Conservation (phyloP, 2,797 vertebrate species). For the Iguana delicatissima region DNA sequence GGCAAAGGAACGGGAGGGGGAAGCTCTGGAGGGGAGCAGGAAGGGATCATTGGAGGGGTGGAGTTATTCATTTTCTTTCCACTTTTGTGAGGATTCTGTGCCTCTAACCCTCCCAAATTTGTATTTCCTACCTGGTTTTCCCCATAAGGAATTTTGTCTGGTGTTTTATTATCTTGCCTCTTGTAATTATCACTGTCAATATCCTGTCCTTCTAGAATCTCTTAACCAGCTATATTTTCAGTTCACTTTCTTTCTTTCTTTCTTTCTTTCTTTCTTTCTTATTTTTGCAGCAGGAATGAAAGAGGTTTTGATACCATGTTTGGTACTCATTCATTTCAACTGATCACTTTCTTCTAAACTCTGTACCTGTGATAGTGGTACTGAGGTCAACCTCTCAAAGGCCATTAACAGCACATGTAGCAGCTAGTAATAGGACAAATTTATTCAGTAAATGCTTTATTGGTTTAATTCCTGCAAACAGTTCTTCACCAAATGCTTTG, state of each 20-base stretch:
- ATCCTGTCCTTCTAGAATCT: not conserved
- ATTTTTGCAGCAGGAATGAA: not conserved
- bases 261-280: not conserved
- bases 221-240: slow-evolving; percentile 8
- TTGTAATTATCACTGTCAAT: not conserved
- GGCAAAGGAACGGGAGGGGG: too few species aligned
- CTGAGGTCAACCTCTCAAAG: slow-evolving; percentile 9
- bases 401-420: not conserved
- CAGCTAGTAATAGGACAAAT: not conserved
- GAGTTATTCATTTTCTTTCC: too few species aligned
- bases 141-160: not conserved
- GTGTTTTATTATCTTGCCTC: not conserved
- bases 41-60: too few species aligned
- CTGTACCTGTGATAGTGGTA: not conserved
- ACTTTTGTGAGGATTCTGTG: too few species aligned
- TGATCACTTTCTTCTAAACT: not conserved
- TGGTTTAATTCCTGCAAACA: not conserved
- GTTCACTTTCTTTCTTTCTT: not conserved
- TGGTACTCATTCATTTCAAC: not conserved
- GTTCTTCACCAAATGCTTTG: not conserved
- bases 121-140: not conserved
- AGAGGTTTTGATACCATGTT: not conserved
- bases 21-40: too few species aligned
- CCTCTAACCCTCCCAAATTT: too few species aligned
- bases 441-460: slow-evolving; percentile 7